These are phyloP conservation scores for Arctia plantaginis DNA, from an alignment of 2,888 invertebrate genomes.

Conservation along the genomic window DNA sequence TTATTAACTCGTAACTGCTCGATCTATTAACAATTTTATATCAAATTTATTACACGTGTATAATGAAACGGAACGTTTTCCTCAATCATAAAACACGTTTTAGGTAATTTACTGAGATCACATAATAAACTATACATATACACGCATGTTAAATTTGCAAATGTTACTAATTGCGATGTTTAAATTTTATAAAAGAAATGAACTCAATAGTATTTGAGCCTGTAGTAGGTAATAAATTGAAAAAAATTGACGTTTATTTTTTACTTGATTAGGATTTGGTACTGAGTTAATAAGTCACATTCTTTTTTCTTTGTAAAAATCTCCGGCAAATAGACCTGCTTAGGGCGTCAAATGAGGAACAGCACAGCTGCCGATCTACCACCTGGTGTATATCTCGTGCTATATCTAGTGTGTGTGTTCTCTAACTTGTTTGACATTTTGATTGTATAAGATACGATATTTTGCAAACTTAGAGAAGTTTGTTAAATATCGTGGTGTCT, in stretches of 20 bases:
- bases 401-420: too few species aligned
- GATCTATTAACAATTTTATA: not conserved
- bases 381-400: too few species aligned
- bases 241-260: not conserved
- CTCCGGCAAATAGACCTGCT: not conserved
- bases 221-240: not conserved
- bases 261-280: not conserved
- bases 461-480: too few species aligned
- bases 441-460: too few species aligned
- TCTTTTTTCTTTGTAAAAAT: not conserved
- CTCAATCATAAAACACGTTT: slow-evolving; percentile 3
- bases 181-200: not conserved
- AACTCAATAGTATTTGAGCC: not conserved
- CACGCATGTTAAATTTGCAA: not conserved
- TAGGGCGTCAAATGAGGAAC: not conserved
- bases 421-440: too few species aligned
- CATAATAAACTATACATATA: not conserved
- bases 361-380: not conserved
- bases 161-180: not conserved
- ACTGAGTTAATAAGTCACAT: not conserved
- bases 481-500: too few species aligned
- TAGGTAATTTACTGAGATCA: not conserved
- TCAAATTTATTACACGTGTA: not conserved
- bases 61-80: not conserved
- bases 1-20: not conserved